Conservation (phyloP, 2,888 invertebrate species). For the Lasius platythorax region DNA sequence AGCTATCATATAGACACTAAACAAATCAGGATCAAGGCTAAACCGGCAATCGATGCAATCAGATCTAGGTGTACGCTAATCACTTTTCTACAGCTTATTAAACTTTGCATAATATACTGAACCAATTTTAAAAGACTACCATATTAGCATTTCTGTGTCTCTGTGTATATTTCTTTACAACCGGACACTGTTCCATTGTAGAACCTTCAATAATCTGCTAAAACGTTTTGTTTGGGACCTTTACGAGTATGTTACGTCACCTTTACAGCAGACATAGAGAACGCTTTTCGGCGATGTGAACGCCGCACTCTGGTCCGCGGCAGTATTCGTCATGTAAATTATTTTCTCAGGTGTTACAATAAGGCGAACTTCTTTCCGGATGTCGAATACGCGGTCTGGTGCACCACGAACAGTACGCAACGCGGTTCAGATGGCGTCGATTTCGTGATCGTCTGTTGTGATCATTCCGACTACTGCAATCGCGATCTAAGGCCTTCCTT, state of each 20-base stretch:
- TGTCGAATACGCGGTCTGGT: slow-evolving; percentile 83
- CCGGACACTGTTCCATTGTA: slow-evolving; percentile 19
- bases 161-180: slow-evolving; percentile 38
- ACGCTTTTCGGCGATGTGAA: slow-evolving; percentile 67
- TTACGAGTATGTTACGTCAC: slow-evolving; percentile 21
- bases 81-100: slow-evolving; percentile 57
- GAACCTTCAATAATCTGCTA: slow-evolving; percentile 27
- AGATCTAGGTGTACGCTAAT: slow-evolving; percentile 48
- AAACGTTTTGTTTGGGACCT: slow-evolving; percentile 11
- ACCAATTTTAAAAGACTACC: slow-evolving; percentile 22
- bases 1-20: slow-evolving; percentile 23
- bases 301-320: slow-evolving; percentile 32
- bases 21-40: slow-evolving; percentile 15
- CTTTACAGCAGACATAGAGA: slow-evolving; percentile 67
- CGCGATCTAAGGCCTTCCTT: slow-evolving; percentile 88
- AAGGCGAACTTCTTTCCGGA: slow-evolving; percentile 84
- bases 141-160: slow-evolving; percentile 37
- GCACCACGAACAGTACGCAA: slow-evolving; percentile 80
- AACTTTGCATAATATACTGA: slow-evolving; percentile 48
- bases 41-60: slow-evolving; percentile 11
- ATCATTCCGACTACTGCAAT: slow-evolving; percentile 92
- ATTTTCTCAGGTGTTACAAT: slow-evolving; percentile 85
- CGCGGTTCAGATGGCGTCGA: slow-evolving; percentile 87
- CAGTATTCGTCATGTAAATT: slow-evolving; percentile 74
- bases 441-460: slow-evolving; percentile 93